Evolutionary conservation across 2,888 invertebrate species (phyloP), one percentile per base, ranked within the genome.

Genomic region (Phaonia tiefii): DNA sequence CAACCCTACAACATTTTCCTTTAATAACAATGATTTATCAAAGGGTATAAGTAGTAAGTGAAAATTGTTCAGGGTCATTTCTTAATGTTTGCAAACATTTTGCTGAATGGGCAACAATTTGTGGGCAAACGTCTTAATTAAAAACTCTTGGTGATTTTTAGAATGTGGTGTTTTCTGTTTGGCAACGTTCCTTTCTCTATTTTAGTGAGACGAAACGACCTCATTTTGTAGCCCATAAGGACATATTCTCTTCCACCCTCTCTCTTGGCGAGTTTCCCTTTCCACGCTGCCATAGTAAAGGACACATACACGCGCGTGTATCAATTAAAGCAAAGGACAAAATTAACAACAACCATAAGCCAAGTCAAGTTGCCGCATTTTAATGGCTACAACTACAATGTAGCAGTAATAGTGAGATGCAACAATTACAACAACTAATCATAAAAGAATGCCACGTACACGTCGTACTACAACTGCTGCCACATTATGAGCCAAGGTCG

Each of bases 401-500:
- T 44, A 66, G 39, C 49, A 75, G 17, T 46, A 66, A 67, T 54
- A 49, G 5, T 58, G 13, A 65, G 73, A 44, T 69, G 74, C 77
- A 75, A 78, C 60, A 56, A 25, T 25, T 20, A 22, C 56, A 37
- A 37, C 60, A 60, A 60, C 80, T 75, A 81, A 81, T 81, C 78
- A 78, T 81, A 78, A 63, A 77, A 80, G n/a, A 78, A 71, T 75
- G 75, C 63, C 78, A 81, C 75, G 72, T 72, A 78, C 63, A 5
- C 31, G 31, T 31, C n/a, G 31, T 31, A 31, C 31, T 31, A 3
- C 4, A 5, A 31, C 31, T 5, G 31, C 31, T 75, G 75, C 67
- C 81, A 81, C 75, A 81, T 81, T 81, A 75, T 78, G 63, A 78
- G 75, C 75, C 81, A 81, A 81, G 81, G 81, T 81, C 81, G 75